phyloP scores from a whole-genome alignment of 2,797 vertebrate genomes.

The Simalia tracyae region DNA sequence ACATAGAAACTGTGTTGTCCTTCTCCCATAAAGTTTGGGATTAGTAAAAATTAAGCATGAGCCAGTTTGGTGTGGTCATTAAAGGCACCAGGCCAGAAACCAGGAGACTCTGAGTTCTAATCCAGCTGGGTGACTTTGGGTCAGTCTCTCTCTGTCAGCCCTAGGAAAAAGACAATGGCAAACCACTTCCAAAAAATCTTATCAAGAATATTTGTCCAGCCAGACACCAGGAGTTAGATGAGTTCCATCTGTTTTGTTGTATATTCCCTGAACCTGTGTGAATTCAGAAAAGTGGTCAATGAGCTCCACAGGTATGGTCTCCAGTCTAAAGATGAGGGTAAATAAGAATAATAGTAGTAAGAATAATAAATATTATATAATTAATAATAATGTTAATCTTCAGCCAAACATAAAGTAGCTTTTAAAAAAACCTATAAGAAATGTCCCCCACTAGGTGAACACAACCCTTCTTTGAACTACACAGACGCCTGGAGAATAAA shows the following conservation, averaged over 20 bases:
- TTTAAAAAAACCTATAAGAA: neutral
- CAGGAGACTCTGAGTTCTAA: neutral
- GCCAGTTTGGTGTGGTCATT: neutral
- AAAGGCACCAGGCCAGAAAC: neutral
- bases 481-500: conserved; percentile 19
- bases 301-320: neutral
- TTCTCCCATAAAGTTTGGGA: neutral
- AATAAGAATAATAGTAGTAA: neutral
- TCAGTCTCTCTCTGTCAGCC: neutral
- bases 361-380: neutral
- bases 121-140: neutral
- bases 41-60: neutral
- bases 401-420: neutral
- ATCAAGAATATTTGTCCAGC: too few species aligned
- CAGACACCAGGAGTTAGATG: too few species aligned
- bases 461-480: neutral
- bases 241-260: neutral
- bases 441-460: conserved; percentile 19
- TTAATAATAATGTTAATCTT: neutral
- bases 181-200: too few species aligned
- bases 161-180: too few species aligned
- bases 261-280: neutral
- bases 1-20: neutral
- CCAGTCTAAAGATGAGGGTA: neutral
- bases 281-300: neutral